These are phyloP conservation scores for Drosophila niveifrons DNA, from an alignment of 2,888 invertebrate species.

Conservation along the genomic window DNA sequence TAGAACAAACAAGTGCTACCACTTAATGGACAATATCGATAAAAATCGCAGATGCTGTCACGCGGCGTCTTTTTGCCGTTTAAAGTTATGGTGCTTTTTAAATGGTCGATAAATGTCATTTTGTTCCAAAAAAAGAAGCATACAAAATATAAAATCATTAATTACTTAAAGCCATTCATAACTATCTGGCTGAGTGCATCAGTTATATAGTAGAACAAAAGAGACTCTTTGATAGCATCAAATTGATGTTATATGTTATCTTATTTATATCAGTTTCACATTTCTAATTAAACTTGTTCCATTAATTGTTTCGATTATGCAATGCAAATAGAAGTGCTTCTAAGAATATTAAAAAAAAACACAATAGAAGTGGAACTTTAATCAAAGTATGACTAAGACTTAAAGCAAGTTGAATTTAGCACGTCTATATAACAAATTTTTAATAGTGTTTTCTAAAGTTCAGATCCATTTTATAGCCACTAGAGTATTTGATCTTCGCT, in stretches of 20 bases:
- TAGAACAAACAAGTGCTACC: constrained; percentile 41
- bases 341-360: neutral
- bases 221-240: neutral
- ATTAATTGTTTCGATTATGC: neutral
- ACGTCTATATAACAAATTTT: no score
- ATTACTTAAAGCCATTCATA: constrained; percentile 13
- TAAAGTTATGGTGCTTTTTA: constrained; percentile 42
- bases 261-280: neutral
- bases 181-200: constrained; percentile 6
- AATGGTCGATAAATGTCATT: constrained; percentile 27
- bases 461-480: neutral
- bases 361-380: neutral
- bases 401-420: neutral
- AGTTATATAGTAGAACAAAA: neutral
- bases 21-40: constrained; percentile 45
- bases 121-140: constrained; percentile 7
- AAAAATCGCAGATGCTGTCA: constrained; percentile 21
- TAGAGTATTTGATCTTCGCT: constrained; percentile 16
- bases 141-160: constrained; percentile 33
- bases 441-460: neutral
- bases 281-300: constrained; percentile 1
- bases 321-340: neutral
- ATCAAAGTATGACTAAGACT: neutral
- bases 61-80: constrained; percentile 25
- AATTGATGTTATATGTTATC: neutral